Evolutionary conservation across 1,140 invertebrate genomes (phyloP), one percentile per base, ranked within the genome.

Genomic region (Rhagoletis pomonella): DNA sequence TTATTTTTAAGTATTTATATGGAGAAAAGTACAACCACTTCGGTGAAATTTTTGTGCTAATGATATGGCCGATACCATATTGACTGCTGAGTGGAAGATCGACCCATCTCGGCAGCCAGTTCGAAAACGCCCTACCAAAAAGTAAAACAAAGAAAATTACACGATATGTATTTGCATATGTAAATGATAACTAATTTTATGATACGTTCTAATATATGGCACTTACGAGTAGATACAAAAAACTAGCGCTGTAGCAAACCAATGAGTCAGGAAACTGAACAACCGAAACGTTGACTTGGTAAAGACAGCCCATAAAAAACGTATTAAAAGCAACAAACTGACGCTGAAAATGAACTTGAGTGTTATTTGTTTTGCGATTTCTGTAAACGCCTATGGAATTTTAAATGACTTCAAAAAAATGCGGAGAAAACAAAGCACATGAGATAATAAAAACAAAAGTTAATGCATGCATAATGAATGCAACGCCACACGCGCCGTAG

Each of bases 341-440:
- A 81, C 73, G n/a, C 12, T 81, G 73, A 47, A 81, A 81, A 42
- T 81, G 73, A 81, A 81, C 73, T 81, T 55, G 73, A 77, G 44
- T 29, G 69, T 50, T 77, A 50, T 77, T 77, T 77, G 69, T 50
- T 77, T 77, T 77, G 69, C 69, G 17, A 58, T 55, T 81, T 81
- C 47, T 81, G 47, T 81, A 81, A 81, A 81, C 73, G 73, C 73
- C 47, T 81, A 55, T 42, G 7, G 73, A 81, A 81, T 81, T 81
- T 81, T 55, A 55, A 81, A 81, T 55, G n/a, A 81, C 47, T 81
- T 55, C 4, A 58, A 58, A 55, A 67, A 55, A 81, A 81, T 55
- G 14, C 29, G n/a, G n/a, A 50, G n/a, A 81, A 50, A 42, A 19
- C 5, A 50, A 58, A 81, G 12, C 12, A n/a, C 1, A 73, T 39